Evolutionary conservation across 30 jellyfish, hydroid and myxozoan species (phyloP).

Genomic region (Chrysaora quinquecirrha): DNA sequence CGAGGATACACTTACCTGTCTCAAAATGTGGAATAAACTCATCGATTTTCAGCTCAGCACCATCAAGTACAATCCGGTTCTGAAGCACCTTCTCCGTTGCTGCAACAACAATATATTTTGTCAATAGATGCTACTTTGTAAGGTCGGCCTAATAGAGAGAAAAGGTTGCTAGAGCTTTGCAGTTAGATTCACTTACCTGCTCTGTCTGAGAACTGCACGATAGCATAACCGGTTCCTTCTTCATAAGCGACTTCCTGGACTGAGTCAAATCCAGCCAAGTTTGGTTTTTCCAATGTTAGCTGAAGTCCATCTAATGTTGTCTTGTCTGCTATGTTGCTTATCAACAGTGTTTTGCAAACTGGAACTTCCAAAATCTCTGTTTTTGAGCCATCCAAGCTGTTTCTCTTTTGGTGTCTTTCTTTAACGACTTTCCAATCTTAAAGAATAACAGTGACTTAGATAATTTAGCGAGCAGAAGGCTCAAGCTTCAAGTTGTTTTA

Average conservation of each 20-base stretch:
- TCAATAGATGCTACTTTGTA: too few species aligned
- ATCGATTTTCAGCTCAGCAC: neutral
- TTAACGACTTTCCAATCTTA: conserved; percentile 28
- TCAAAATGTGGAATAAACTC: neutral
- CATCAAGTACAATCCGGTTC: neutral
- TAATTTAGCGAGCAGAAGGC: neutral
- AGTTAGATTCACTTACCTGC: neutral
- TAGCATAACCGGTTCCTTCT: conserved; percentile 9
- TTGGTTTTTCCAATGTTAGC: conserved; percentile 9
- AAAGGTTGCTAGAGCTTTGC: too few species aligned
- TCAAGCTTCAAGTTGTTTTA: neutral
- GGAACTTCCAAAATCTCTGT: neutral
- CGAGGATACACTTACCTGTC: conserved; percentile 13
- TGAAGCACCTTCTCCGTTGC: neutral
- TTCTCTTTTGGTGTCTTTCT: neutral
- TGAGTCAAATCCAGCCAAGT: neutral
- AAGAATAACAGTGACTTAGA: neutral
- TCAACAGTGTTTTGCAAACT: conserved; percentile 1
- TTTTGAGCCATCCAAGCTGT: neutral
- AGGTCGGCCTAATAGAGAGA: too few species aligned
- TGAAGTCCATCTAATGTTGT: conserved; percentile 13
- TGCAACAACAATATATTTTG: too few species aligned
- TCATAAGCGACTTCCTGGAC: neutral
- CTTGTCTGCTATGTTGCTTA: conserved; percentile 35
- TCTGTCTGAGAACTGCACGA: neutral